Base-by-base conservation (phyloP, 2,888 invertebrate genomes). In the Junonia oenone region DNA sequence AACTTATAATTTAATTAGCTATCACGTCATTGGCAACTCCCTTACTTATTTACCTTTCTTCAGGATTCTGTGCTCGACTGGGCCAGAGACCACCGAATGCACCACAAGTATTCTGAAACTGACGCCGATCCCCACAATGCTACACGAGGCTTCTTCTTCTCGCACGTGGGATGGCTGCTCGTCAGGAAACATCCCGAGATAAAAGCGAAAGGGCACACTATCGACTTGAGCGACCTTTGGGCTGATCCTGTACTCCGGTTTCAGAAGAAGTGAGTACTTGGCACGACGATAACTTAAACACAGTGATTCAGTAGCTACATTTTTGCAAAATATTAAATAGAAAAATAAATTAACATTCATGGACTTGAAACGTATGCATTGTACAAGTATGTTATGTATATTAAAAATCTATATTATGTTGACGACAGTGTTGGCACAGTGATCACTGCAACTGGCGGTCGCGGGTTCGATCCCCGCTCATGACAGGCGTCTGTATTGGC, bases 51-150 rank as follows among this genome's bases (percentile, higher is more conserved):
- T 35, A 17, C 6, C 6, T 22, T 43, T 22, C 14, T 27, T n/a
- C 67, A 95, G 93, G 94, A 95, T 75, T 91, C 95, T 1, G 94
- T 92, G 8, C 83, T 94, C n/a, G 94, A 95, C 73, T 95, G 95
- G 95, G 93, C 95, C 0, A 91, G 95, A 56, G 95, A 95, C 73
- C 95, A 95, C 85, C 91, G 96, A 65, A 94, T 96, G 73, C 96
- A 98, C 79, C 98, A 98, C 90, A 98, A 98, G 78, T 98, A 94
- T 91, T 96, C 95, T 15, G 98, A 98, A 77, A 98, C 98, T 0
- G 94, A 98, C 76, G 98, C 97, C 1, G 98, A 98, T 83, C 98
- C 98, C 0, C 97, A 98, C 79, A 97, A 98, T 78, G 96, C 97
- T 0, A 95, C 92, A 0, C 91, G 98, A 45, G 99, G 99, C 2